Evolutionary conservation across 2,797 vertebrate genomes (phyloP), one percentile per base, ranked within the genome.

Genomic region (Presbytis comata): DNA sequence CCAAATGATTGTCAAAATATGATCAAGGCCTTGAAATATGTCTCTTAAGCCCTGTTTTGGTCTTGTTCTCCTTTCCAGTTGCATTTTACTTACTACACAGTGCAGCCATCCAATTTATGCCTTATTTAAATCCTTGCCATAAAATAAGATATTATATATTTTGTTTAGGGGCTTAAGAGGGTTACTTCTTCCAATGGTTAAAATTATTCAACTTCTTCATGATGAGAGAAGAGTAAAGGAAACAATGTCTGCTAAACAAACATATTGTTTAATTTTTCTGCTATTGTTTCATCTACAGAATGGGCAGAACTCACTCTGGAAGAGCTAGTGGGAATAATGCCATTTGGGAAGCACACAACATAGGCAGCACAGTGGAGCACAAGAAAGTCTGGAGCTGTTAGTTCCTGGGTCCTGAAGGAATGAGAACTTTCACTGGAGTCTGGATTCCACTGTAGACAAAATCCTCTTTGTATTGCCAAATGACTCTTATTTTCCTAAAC

Each of bases 401-500:
- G 30, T 26, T 90, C 59, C 11, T 2, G 16, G n/a, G 82, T 24
- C 48, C 74, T 44, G 39, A 48, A 80, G 36, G 74, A 95, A 36
- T 3, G 33, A 57, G 6, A 59, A 24, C 75, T 26, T 24, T 75
- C 74, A 76, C 2, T 30, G 21, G 88, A 89, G 9, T 94, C 74
- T 36, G n/a, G 70, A 75, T 55, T 89, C 67, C 44, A 53, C 17
- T 74, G 33, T 17, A 79, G 59, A 79, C 24, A 61, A 57, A 83
- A 70, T 55, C 36, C 53, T 75, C 46, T 33, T 24, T 85, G 44
- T 61, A 30, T 16, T 14, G 53, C 57, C 82, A 93, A 87, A 55
- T 33, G 53, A 95, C 64, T 82, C 64, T 93, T 78, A 57, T 57
- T 93, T 93, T 92, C 64, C 87, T 57, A 82, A 96, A 95, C 91